Base-by-base conservation (phyloP, 1,140 invertebrate genomes). In the Yoshiicerus persimilis region DNA sequence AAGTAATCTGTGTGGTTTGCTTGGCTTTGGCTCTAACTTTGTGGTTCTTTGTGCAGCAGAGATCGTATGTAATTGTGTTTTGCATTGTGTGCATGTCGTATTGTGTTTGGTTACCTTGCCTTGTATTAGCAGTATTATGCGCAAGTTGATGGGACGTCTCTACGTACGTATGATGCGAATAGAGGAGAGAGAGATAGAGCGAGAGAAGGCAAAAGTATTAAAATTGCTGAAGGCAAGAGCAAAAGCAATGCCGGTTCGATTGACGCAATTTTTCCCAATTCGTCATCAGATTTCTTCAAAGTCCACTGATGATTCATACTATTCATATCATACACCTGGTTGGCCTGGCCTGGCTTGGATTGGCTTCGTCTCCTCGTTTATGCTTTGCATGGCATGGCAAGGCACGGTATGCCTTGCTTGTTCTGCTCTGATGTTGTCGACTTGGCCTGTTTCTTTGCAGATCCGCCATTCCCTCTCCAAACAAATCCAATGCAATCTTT, bases 261-360 rank as follows among this genome's bases (percentile, higher is more conserved):
- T 86, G 87, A 88, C 87, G 87, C 87, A 88, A 86, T 88, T 88
- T 88, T 88, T 77, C 84, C 87, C 87, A 86, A 88, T 88, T 88
- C 87, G 87, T 88, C 87, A 88, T 88, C 87, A 88, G 75, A 85
- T 88, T 88, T 84, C 84, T 75, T 86, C 84, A 84, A 86, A 88
- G 80, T 85, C 62, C 77, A 56, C 23, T 80, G 86, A 84, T 89
- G 86, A 87, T 84, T 88, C 87, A 88, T 86, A 87, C 34, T 84
- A 86, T 86, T 86, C 56, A 86, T 80, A 70, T 70, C 66, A 64
- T 70, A 80, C 75, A 80, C 75, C 75, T 80, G 75, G 75, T 23
- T 23, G 30, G 66, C 30, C 13, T 70, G 66, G 66, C 13, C 30
- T 30, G 66, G 25, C 30, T 70, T 70, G 30, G 30, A 13, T 70